Percentiles rank a stretch among this genome's conserved stretches.
phyloP scores from a whole-genome alignment of 2,888 invertebrate species.

The Parnassius apollo region DNA sequence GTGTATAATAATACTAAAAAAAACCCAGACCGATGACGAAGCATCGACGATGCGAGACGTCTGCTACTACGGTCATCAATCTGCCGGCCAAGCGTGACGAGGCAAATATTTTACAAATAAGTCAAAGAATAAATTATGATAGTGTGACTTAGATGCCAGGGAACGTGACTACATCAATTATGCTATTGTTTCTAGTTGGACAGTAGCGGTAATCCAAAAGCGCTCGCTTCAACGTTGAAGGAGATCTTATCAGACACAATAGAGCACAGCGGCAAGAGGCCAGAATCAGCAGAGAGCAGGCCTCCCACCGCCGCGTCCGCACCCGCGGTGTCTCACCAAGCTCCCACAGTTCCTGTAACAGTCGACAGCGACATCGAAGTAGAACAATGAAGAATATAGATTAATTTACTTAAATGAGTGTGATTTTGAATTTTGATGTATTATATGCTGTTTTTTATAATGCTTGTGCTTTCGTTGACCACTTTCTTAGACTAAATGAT shows the following conservation, averaged over 20 bases:
- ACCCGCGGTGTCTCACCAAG: conserved; percentile 27
- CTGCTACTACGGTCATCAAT: too few species aligned
- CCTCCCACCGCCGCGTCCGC: conserved; percentile 31
- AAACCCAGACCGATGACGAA: too few species aligned
- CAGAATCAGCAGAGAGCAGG: conserved; percentile 33
- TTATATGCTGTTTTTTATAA: conserved; percentile 11
- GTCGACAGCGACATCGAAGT: conserved; percentile 1
- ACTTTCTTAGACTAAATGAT: too few species aligned
- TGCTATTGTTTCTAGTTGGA: conserved; percentile 50
- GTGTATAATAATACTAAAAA: too few species aligned
- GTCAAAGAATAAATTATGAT: too few species aligned
- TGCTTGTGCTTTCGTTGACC: conserved; percentile 5
- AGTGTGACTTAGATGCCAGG: conserved; percentile 6
- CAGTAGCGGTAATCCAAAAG: conserved; percentile 66
- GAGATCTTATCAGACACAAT: conserved; percentile 69
- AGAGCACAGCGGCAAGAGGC: conserved; percentile 48
- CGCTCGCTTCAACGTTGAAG: conserved; percentile 62
- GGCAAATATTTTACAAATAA: too few species aligned
- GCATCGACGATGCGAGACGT: too few species aligned
- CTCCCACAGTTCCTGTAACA: conserved; percentile 10
- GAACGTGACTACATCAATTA: conserved; percentile 1
- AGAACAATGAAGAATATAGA: conserved; percentile 8
- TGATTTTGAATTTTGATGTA: conserved; percentile 13
- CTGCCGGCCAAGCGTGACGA: too few species aligned
- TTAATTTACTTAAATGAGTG: neutral